Evolutionary conservation across 2,113 vertebrate genomes (phyloP).

Genomic region (Plestiodon gilberti): DNA sequence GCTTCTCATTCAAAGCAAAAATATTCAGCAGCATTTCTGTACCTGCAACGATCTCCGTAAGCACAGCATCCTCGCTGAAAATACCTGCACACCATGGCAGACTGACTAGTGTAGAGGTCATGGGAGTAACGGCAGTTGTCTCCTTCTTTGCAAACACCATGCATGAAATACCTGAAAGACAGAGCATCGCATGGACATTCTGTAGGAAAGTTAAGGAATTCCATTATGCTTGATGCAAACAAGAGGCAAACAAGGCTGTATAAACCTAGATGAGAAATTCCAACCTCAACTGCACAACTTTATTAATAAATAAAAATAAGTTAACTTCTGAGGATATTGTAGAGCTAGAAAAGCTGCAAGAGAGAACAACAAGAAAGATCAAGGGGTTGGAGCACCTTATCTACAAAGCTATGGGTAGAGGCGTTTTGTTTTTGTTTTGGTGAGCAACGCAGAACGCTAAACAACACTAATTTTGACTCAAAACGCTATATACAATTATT

Average conservation of each 20-base stretch:
- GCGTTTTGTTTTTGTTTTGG: too few species aligned
- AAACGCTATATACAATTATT: too few species aligned
- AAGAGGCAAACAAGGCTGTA: background rate
- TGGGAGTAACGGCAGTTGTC: conserved; percentile 97
- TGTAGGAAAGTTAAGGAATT: background rate
- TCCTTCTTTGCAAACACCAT: conserved; percentile 98
- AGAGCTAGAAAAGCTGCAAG: background rate
- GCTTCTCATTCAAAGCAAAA: background rate
- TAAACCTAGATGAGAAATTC: background rate
- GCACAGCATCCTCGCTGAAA: conserved; percentile 95
- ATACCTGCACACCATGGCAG: conserved; percentile 93
- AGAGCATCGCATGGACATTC: conserved; percentile 1
- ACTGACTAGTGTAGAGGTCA: conserved; percentile 89
- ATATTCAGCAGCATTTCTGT: conserved; percentile 38
- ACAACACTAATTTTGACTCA: too few species aligned
- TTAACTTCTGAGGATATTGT: background rate
- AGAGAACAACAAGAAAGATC: background rate
- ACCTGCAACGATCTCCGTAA: conserved; percentile 98
- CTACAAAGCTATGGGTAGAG: background rate
- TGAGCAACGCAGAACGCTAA: too few species aligned
- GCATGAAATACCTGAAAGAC: conserved; percentile 93
- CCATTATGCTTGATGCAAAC: background rate
- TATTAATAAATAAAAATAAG: background rate
- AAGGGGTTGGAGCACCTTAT: background rate
- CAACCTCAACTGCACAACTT: too few species aligned